Evolutionary conservation across 2,797 vertebrate species (phyloP).

Genomic region (Urocyon cinereoargenteus): DNA sequence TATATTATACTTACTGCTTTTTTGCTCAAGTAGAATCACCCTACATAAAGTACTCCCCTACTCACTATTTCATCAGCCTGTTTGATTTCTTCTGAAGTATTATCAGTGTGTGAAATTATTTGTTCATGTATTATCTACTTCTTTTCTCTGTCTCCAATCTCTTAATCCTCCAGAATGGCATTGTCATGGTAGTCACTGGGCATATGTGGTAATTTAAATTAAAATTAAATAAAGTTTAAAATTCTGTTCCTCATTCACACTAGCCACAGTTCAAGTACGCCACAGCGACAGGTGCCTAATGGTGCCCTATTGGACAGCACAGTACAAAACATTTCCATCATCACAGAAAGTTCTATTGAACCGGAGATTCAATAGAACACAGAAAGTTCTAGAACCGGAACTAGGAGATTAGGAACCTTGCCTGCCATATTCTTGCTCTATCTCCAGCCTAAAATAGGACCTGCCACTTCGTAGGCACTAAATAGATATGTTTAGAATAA

Average conservation of each 20-base stretch:
- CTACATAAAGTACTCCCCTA: neutral
- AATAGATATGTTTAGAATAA: neutral
- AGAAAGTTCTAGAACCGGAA: neutral
- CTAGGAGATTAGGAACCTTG: neutral
- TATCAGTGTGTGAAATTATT: constrained; percentile 40
- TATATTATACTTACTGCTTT: constrained; percentile 28
- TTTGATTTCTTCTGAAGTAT: constrained; percentile 43
- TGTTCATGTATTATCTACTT: neutral
- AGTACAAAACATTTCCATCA: neutral
- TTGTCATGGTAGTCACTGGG: neutral
- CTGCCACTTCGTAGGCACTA: neutral
- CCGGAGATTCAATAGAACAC: too few relatives aligned
- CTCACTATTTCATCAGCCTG: neutral
- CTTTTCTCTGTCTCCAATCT: neutral
- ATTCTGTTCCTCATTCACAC: neutral
- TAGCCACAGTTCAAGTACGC: neutral
- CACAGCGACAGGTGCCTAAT: neutral
- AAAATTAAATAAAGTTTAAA: constrained; percentile 51
- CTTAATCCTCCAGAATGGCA: neutral
- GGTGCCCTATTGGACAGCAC: neutral
- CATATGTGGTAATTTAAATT: neutral
- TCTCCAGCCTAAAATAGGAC: neutral
- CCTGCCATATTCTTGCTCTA: neutral
- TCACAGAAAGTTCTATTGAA: neutral
- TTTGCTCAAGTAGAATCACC: neutral